phyloP scores from a whole-genome alignment of 2,888 invertebrate genomes.

The Odontocolon sp. region DNA sequence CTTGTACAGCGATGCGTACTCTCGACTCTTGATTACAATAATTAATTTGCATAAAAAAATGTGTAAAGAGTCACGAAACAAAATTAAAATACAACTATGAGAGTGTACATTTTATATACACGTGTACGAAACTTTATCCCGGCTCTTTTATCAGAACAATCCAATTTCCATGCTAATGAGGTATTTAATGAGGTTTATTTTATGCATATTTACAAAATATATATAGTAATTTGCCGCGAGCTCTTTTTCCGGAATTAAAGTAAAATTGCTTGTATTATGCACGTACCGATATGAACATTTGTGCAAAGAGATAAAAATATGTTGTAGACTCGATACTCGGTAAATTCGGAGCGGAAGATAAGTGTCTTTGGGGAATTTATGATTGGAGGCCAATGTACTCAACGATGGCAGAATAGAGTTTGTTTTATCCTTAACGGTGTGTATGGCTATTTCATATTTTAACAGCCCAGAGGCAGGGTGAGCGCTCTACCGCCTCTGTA shows the following conservation, averaged over 20 bases:
- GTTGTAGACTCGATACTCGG: too few relatives aligned
- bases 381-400: conserved; percentile 23
- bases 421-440: background rate
- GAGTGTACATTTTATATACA: too few relatives aligned
- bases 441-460: conserved; percentile 35
- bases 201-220: conserved; percentile 24
- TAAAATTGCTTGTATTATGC: conserved; percentile 8
- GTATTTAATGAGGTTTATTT: conserved; percentile 19
- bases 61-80: too few relatives aligned
- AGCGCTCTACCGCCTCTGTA: too few relatives aligned
- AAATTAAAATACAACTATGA: too few relatives aligned
- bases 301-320: background rate
- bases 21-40: background rate
- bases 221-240: background rate
- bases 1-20: background rate
- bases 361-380: conserved; percentile 38
- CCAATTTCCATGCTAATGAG: conserved; percentile 50
- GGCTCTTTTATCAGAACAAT: background rate
- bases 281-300: background rate
- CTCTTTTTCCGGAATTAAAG: background rate
- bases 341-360: too few relatives aligned
- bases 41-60: background rate
- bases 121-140: background rate
- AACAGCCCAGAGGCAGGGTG: conserved; percentile 35
- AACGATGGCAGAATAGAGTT: conserved; percentile 8